phyloP scores from a whole-genome alignment of 2,797 vertebrate genomes.

The Todus mexicanus region DNA sequence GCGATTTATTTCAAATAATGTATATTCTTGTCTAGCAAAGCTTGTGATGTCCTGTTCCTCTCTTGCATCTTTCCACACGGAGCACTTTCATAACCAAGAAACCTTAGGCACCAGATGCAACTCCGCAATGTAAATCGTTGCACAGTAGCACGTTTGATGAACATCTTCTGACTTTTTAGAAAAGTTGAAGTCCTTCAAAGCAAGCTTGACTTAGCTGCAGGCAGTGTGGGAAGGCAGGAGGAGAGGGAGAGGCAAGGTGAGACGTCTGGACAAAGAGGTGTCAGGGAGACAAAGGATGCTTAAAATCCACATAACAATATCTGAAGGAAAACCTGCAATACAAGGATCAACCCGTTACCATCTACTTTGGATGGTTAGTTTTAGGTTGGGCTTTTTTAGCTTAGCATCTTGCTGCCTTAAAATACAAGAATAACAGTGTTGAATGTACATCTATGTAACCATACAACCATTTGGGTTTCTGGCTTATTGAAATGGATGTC shows the following conservation, averaged over 20 bases:
- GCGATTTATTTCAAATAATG: not conserved
- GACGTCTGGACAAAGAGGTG: not conserved
- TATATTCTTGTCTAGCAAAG: not conserved
- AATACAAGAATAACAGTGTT: not conserved
- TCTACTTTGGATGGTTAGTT: not conserved
- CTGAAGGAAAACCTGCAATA: not conserved
- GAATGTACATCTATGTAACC: not conserved
- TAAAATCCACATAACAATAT: not conserved
- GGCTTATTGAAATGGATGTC: not conserved
- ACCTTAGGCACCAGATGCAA: not conserved
- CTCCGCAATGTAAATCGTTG: not conserved
- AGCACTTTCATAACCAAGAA: not conserved
- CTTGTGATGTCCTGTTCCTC: not conserved
- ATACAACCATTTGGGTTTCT: fast-evolving
- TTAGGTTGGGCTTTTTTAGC: not conserved
- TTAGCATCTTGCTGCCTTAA: not conserved
- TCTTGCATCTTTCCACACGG: not conserved
- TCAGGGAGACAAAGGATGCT: not conserved
- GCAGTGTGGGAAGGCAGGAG: not conserved
- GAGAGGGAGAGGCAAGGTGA: not conserved
- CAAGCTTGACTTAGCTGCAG: not conserved
- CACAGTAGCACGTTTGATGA: not conserved
- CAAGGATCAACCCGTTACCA: not conserved
- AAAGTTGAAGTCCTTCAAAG: not conserved
- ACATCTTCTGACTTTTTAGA: not conserved